Evolutionary conservation across 2,113 vertebrate species (phyloP), one percentile per base, ranked within the genome.

Genomic region (Phalacrocorax brasilianus): DNA sequence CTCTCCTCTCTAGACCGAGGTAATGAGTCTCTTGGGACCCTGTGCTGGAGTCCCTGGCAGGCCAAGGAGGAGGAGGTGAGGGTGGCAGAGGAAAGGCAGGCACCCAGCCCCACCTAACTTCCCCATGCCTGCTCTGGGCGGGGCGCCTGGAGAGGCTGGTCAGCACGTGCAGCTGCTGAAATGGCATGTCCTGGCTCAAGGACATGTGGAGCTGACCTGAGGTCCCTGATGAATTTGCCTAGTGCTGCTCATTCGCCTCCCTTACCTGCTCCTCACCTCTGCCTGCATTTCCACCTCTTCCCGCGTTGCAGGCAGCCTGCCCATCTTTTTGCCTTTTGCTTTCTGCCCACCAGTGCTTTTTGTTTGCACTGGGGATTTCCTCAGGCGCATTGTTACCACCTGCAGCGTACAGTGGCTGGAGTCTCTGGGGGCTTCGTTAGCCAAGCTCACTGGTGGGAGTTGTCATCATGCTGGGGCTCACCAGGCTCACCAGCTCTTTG

Each of bases 341-440:
- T 65, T 14, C 71, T 77, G 62, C 81, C 66, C 4, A 35, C 61
- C 59, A 12, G 88, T 28, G 1, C 81, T 63, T 55, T 40, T 49
- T 13, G 49, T 50, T 30, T 49, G 84, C 28, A 3, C 82, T 45
- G 86, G 85, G 90, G 85, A 91, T 95, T 89, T 96, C 94, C 89
- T 74, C 11, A 3, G 89, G 93, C 13, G 1, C 75, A 33, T 67
- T 4, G 4, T 14, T 52, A 5, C 63, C 0, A 33, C 82, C 0
- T 2, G 32, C 24, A 2, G 55, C 30, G 0, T 32, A 85, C 1
- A 0, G 45, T 71, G 32, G 47, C 77, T 86, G 70, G 58, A 3
- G 65, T 78, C 94, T 89, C 93, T 17, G 75, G 73, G 86, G 93
- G 76, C 91, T 45, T 95, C 16, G 1, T 96, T 96, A 95, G 50